A percentile compares a stretch with the other conserved stretches of the same genome.
phyloP scores from a whole-genome alignment of 1,140 invertebrate species.

The Philaenus spumarius region DNA sequence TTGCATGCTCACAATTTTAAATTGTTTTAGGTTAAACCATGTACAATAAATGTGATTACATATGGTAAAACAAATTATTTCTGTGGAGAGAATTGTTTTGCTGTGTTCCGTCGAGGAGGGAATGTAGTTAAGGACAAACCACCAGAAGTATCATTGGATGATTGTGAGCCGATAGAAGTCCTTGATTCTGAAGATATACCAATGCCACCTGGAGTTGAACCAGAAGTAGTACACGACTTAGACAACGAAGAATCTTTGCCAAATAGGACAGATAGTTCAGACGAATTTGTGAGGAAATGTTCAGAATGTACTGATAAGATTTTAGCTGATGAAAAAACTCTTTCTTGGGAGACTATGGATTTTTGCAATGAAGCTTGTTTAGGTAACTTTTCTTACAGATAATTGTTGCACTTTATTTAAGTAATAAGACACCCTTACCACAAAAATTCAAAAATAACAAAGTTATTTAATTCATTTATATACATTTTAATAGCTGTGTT shows the following conservation, averaged over 20 bases:
- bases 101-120: slow-evolving; percentile 41
- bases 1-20: background rate
- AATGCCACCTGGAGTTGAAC: background rate
- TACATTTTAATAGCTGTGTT: too few species aligned
- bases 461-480: too few species aligned
- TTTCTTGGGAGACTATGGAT: slow-evolving; percentile 90
- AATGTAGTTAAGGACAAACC: background rate
- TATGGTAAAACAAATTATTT: slow-evolving; percentile 41
- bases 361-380: slow-evolving; percentile 86
- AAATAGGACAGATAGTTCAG: background rate
- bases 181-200: too few species aligned
- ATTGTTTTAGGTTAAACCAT: slow-evolving; percentile 37
- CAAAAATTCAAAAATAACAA: too few species aligned
- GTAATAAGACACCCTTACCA: too few species aligned
- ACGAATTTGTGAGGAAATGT: slow-evolving; percentile 41
- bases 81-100: slow-evolving; percentile 44
- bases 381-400: slow-evolving; percentile 44
- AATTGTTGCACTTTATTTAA: too few species aligned
- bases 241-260: background rate
- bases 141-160: background rate
- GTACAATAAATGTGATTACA: slow-evolving; percentile 43
- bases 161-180: too few species aligned
- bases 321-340: slow-evolving; percentile 50
- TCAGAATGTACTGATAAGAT: slow-evolving; percentile 44
- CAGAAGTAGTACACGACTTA: background rate